phyloP scores from a whole-genome alignment of 2,888 invertebrate genomes.

The Cabera pusaria region DNA sequence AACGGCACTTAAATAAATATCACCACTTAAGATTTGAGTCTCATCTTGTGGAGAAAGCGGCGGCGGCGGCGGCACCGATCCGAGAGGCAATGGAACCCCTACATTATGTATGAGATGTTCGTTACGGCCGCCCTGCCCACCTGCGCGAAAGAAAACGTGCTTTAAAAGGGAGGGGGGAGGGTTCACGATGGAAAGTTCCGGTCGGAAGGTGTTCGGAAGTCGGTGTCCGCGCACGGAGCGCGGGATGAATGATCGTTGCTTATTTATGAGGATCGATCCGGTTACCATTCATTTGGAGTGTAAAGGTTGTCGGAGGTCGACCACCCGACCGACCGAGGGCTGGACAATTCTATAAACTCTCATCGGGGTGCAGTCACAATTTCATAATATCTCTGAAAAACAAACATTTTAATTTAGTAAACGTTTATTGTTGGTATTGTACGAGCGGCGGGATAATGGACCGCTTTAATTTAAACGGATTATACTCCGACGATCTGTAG shows the following conservation, averaged over 20 bases:
- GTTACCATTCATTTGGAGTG: slow-evolving; percentile 18
- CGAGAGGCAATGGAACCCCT: slow-evolving; percentile 34
- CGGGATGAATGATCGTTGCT: slow-evolving; percentile 33
- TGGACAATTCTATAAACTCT: background rate
- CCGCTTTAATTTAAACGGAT: slow-evolving; percentile 9
- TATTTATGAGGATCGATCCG: slow-evolving; percentile 35
- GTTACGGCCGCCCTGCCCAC: slow-evolving; percentile 10
- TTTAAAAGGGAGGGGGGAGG: slow-evolving; percentile 1
- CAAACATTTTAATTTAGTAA: slow-evolving; percentile 1
- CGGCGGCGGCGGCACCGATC: slow-evolving; percentile 30
- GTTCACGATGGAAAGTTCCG: background rate
- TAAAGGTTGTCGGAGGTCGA: background rate
- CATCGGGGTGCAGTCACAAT: background rate
- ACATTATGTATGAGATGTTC: slow-evolving; percentile 30
- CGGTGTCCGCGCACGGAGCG: slow-evolving; percentile 13
- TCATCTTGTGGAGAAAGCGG: slow-evolving; percentile 38
- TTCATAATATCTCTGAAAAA: slow-evolving; percentile 1
- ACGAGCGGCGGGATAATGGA: background rate
- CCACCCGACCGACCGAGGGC: background rate
- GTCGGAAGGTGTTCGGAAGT: slow-evolving; percentile 1
- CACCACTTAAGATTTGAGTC: slow-evolving; percentile 51
- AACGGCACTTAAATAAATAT: slow-evolving; percentile 55
- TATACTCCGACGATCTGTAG: no score
- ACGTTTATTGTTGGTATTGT: background rate
- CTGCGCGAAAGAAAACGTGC: background rate